phyloP scores from a whole-genome alignment of 53 echinoderm and acorn worm genomes.

The Apostichopus leukothele region DNA sequence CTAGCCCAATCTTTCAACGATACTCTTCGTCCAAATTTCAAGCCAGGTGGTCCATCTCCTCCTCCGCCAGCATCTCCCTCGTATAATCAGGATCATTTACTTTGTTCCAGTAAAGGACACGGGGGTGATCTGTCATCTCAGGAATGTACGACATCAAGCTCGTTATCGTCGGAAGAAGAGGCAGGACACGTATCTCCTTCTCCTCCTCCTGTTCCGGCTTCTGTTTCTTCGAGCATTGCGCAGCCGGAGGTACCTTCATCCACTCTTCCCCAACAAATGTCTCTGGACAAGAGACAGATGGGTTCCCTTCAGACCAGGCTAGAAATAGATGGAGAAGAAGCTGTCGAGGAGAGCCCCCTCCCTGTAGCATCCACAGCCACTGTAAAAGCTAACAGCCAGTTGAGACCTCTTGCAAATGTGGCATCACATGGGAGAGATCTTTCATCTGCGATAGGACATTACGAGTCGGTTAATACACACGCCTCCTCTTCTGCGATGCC shows the following conservation, averaged over 20 bases:
- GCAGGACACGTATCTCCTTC: neutral
- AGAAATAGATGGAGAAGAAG: slow-evolving; percentile 34
- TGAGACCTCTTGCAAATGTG: neutral
- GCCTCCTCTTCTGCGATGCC: neutral
- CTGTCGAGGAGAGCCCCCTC: neutral
- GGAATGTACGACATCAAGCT: neutral
- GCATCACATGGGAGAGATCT: neutral
- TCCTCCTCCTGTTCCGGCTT: neutral
- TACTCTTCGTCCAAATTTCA: slow-evolving; percentile 11
- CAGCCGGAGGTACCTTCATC: slow-evolving; percentile 1
- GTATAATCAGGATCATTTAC: neutral
- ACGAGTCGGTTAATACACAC: neutral
- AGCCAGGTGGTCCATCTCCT: neutral
- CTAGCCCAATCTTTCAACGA: slow-evolving; percentile 16
- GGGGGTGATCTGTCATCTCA: neutral
- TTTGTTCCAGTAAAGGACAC: neutral
- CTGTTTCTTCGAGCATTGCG: neutral
- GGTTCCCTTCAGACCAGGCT: slow-evolving; percentile 7
- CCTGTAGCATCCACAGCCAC: neutral
- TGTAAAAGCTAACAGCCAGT: neutral
- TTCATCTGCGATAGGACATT: neutral
- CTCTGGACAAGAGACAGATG: neutral
- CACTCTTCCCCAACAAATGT: neutral
- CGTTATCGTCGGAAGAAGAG: slow-evolving; percentile 24
- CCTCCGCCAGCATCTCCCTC: neutral